Evolutionary conservation across 35 echinoderm and acorn worm genomes (phyloP), one percentile per base, ranked within the genome.

Genomic region (Ptychodera flava): DNA sequence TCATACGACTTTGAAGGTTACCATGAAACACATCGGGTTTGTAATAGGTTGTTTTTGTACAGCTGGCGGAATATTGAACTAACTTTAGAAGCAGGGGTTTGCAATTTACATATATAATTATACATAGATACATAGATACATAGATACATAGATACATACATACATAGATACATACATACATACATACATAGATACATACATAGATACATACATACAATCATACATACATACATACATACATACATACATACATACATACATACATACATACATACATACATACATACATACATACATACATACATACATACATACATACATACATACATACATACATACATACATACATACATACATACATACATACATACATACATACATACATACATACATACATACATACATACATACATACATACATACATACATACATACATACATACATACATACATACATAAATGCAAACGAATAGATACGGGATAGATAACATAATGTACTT

Each of bases 191-290:
- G 6, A 64, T 64, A 64, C 45, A 64, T 64, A 64, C 45, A 64
- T 64, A 64, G 6, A 64, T 64, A 64, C 45, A 64, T 64, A 64
- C 45, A 64, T 64, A 64, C 45, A 64, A 12, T 12, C 45, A 64
- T 64, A 64, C 45, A 64, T 64, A 64, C 45, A 64, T 64, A 64
- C 45, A 64, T 64, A 64, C 45, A 64, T 64, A 64, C 45, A 64
- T 22, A 64, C 22, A 64, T 22, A 64, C 22, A 64, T 22, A 64
- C 22, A 64, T 64, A 64, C 22, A 64, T 22, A 64, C 22, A 64
- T 22, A 64, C 22, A 64, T 22, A 64, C 22, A 64, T 64, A 64
- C 45, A 64, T 22, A 64, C 45, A 64, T 22, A 64, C 22, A 64
- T 22, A 64, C 45, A 64, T 22, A 64, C 22, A 64, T 22, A 64